Evolutionary conservation across 2,888 invertebrate species (phyloP), one percentile per base, ranked within the genome.

Genomic region (Drosophila atripex): DNA sequence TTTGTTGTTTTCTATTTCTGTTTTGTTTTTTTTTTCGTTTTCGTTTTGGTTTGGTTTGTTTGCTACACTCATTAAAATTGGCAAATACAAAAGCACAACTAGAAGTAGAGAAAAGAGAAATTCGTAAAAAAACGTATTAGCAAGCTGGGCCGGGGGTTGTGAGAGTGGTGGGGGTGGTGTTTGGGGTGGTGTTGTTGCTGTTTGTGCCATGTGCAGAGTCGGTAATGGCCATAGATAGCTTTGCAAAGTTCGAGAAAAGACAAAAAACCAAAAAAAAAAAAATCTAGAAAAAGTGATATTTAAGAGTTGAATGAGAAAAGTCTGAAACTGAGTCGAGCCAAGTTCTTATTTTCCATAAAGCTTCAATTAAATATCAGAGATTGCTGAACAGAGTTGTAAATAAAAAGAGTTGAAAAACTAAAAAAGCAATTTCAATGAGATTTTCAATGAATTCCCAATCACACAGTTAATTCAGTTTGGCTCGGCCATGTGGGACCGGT

Each of bases 81-180:
- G 82, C 82, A 84, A 84, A 83, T 83, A 83, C 76, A 79, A 83
- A 83, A 82, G 84, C 84, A 83, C 82, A 84, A 83, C 82, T 83
- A 83, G 82, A 83, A 83, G 60, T 79, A 84, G 82, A 83, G 75
- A 80, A 82, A 80, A 82, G 80, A 83, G 78, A 80, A 83, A 83
- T 84, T 84, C 76, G 55, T 79, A 83, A 75, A 82, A 71, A 71
- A 76, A 78, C 60, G 69, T 78, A 84, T 83, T 83, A 83, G 82
- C 82, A 83, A 76, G 82, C 82, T 79, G 77, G 80, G 76, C 70
- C 41, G 30, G 25, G 51, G 35, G 16, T 30, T 52, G 64, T 45
- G 57, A 30, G 12, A 21, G 32, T 18, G 39, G 14, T 38, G 52
- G 38, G 47, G 47, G 50, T 47, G 21, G 18, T 25, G 35, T 9